phyloP scores from a whole-genome alignment of 2,797 vertebrate species.

The Liasis olivaceus region DNA sequence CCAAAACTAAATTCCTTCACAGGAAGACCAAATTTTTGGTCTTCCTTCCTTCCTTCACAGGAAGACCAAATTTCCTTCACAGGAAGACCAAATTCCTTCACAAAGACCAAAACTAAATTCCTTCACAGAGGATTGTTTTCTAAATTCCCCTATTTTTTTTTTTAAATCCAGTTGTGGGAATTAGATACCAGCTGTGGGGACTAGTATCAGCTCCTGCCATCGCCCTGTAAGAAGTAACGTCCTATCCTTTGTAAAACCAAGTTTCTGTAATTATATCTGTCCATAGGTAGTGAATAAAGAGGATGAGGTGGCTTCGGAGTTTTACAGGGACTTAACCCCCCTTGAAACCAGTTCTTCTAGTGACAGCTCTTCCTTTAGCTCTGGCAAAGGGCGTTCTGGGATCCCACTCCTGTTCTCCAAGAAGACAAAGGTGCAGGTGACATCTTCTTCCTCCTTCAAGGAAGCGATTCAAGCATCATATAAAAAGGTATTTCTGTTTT shows the following conservation, averaged over 20 bases:
- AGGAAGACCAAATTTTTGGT: too few species aligned
- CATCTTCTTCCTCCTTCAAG: slow-evolving; percentile 62
- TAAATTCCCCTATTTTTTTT: too few species aligned
- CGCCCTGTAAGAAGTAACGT: background rate
- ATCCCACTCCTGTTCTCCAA: slow-evolving; percentile 62
- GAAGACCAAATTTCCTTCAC: too few species aligned
- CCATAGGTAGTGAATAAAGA: slow-evolving; percentile 79
- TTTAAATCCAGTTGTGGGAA: background rate
- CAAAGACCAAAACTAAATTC: background rate
- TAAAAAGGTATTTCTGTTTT: slow-evolving; percentile 74
- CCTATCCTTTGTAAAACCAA: background rate
- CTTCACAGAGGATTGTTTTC: background rate
- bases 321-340: slow-evolving; percentile 66
- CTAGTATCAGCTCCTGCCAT: background rate
- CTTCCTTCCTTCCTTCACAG: too few species aligned
- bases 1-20: background rate
- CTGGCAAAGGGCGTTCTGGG: rapidly evolving
- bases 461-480: slow-evolving; percentile 82
- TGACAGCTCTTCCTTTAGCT: rapidly evolving
- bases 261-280: slow-evolving; percentile 33
- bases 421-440: rapidly evolving
- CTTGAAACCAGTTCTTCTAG: background rate
- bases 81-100: background rate
- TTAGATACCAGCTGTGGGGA: background rate
- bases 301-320: slow-evolving; percentile 73